Conservation (phyloP, 2,797 vertebrate genomes). For the Vipera ursinii region DNA sequence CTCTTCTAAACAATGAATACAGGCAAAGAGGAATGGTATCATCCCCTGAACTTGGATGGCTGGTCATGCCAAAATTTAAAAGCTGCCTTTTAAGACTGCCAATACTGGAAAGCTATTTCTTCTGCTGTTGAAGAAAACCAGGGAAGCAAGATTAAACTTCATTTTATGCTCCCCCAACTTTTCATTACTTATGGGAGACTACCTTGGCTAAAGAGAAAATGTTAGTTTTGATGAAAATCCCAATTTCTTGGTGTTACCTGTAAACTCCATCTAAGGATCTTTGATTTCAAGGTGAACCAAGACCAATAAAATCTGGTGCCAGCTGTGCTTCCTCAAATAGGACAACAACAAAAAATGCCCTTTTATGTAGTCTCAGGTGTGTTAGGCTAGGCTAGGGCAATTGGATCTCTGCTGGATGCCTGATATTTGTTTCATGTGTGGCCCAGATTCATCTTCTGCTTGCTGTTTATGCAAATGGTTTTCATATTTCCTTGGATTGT, state of each 20-base stretch:
- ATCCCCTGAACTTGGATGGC: neutral
- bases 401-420: neutral
- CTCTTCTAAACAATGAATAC: neutral
- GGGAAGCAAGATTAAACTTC: too few relatives aligned
- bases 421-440: neutral
- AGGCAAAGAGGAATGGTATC: neutral
- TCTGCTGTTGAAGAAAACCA: neutral
- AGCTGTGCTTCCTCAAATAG: neutral
- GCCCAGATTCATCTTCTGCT: neutral
- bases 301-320: neutral
- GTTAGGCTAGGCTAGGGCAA: neutral
- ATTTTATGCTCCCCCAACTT: neutral
- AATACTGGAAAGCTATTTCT: neutral
- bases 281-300: neutral
- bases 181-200: neutral
- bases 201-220: neutral
- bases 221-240: neutral
- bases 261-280: neutral
- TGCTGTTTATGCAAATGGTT: neutral
- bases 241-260: neutral
- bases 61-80: neutral
- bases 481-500: neutral
- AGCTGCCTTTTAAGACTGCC: neutral
- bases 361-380: neutral
- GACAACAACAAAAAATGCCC: neutral